Evolutionary conservation across 2,888 invertebrate genomes (phyloP).

Genomic region (Nomada goodeniana): DNA sequence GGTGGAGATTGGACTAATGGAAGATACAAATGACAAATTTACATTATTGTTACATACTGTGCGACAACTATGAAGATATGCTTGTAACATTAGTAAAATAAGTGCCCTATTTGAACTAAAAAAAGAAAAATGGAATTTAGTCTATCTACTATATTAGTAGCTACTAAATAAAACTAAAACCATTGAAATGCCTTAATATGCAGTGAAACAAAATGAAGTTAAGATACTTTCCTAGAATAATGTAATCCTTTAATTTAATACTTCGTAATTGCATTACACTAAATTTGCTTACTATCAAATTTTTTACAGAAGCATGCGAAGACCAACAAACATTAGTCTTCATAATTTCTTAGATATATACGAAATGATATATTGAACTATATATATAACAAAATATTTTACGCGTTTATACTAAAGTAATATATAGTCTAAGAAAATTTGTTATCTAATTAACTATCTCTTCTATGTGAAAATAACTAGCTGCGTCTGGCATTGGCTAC

Average conservation of each 20-base stretch:
- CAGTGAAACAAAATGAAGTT: slow-evolving; percentile 4
- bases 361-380: neutral
- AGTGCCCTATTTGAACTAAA: neutral
- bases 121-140: neutral
- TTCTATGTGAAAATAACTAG: slow-evolving; percentile 38
- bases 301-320: slow-evolving; percentile 21
- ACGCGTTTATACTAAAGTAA: neutral
- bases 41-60: slow-evolving; percentile 27
- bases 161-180: neutral
- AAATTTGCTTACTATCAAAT: slow-evolving; percentile 17
- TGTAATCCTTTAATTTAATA: slow-evolving; percentile 27
- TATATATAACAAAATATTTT: slow-evolving; percentile 13
- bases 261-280: slow-evolving; percentile 10
- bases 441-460: slow-evolving; percentile 43
- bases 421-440: neutral
- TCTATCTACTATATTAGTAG: neutral
- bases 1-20: slow-evolving; percentile 94
- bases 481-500: slow-evolving; percentile 46
- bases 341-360: slow-evolving; percentile 8
- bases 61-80: neutral
- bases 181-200: neutral
- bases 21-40: slow-evolving; percentile 46
- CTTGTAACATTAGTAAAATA: neutral
- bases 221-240: slow-evolving; percentile 5
- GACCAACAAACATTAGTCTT: neutral